phyloP scores from a whole-genome alignment of 2,888 invertebrate species.

The Gasteruption jaculator region DNA sequence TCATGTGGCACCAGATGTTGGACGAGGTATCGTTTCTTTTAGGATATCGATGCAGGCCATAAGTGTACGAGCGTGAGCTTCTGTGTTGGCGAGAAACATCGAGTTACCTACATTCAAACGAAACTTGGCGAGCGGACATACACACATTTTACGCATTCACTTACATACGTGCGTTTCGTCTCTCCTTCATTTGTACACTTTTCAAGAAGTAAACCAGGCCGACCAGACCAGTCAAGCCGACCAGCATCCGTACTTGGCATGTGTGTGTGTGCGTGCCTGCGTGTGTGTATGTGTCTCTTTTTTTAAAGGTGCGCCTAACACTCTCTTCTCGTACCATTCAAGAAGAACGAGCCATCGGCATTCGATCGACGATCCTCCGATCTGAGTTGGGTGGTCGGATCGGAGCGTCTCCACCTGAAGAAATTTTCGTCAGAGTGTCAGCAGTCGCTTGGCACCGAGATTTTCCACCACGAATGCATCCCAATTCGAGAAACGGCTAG shows the following conservation, averaged over 20 bases:
- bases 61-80: conserved; percentile 30
- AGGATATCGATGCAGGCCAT: conserved; percentile 37
- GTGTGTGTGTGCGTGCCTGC: too few species aligned
- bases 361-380: too few species aligned
- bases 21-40: conserved; percentile 8
- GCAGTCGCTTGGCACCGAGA: too few species aligned
- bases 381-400: conserved; percentile 26
- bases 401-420: too few species aligned
- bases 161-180: conserved; percentile 1
- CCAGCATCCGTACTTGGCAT: conserved; percentile 44
- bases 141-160: conserved; percentile 40
- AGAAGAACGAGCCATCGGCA: too few species aligned
- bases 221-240: conserved; percentile 43
- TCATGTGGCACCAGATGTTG: too few species aligned
- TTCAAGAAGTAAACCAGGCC: conserved; percentile 30
- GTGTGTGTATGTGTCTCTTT: too few species aligned
- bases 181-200: not conserved
- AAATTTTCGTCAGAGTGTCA: too few species aligned
- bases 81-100: conserved; percentile 29
- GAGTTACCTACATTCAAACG: conserved; percentile 36
- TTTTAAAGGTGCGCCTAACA: conserved; percentile 42
- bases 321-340: too few species aligned
- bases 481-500: too few species aligned
- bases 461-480: too few species aligned
- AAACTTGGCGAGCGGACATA: conserved; percentile 20